Conservation (phyloP, 2,797 vertebrate genomes). For the Fringilla coelebs region DNA sequence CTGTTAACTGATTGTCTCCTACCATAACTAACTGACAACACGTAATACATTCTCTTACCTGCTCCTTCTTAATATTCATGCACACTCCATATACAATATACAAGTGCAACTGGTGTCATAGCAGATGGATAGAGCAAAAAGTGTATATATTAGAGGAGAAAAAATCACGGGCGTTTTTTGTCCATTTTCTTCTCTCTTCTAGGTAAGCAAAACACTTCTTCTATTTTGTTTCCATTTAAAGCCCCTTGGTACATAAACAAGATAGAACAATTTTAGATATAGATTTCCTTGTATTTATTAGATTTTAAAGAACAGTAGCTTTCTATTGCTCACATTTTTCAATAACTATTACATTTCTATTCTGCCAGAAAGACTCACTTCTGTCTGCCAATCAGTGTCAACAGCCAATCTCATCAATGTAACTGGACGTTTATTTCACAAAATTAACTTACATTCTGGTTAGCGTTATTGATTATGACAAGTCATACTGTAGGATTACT, state of each 20-base stretch:
- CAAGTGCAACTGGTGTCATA: not conserved
- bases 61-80: not conserved
- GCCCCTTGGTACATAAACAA: not conserved
- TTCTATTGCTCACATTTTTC: constrained; percentile 26
- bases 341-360: constrained; percentile 11
- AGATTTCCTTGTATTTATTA: constrained; percentile 15
- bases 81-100: not conserved
- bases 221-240: not conserved
- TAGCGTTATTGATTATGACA: constrained; percentile 63
- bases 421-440: constrained; percentile 36
- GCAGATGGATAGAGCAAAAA: not conserved
- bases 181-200: not conserved
- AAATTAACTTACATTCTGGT: constrained; percentile 30
- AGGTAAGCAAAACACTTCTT: not conserved
- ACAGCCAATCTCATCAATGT: constrained; percentile 35
- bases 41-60: not conserved
- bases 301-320: constrained; percentile 1
- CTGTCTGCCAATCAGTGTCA: constrained; percentile 58
- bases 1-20: constrained; percentile 11
- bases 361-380: constrained; percentile 41
- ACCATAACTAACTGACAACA: constrained; percentile 11
- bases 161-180: accelerated
- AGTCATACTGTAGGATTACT: not conserved
- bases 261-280: not conserved
- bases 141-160: not conserved